Evolutionary conservation across 2,888 invertebrate species (phyloP), one percentile per base, ranked within the genome.

Genomic region (Drosophila maculinotata): DNA sequence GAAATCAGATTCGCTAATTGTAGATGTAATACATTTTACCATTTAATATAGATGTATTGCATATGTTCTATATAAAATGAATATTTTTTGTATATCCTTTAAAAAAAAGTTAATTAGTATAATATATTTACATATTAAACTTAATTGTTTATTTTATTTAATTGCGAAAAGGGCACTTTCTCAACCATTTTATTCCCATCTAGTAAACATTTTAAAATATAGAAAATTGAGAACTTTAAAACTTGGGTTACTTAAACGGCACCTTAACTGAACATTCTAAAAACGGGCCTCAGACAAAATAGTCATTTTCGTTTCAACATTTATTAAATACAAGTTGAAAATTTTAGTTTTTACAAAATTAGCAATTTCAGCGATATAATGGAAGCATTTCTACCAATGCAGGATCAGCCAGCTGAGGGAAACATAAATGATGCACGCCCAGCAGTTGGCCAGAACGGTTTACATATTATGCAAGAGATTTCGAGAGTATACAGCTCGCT

Each of bases 361-460:
- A 5, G 3, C 9, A 38, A 28, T 4, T n/a, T 20, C 1, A 20
- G 5, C 17, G 2, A 15, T 10, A 10, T 2, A 20, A 73, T 73
- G 74, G 68, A 73, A 12, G 8, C 54, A 14, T 45, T 45, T 47
- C n/a, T 59, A 6, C 53, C 26, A 15, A 3, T 44, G 1, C 15
- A 7, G 0, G 41, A 28, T 26, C 12, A 7, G 2, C 17, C 6
- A 10, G 8, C 7, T 5, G 38, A 38, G 3, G 14, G 12, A 1
- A 10, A 23, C 9, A 5, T 5, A 14, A 15, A 30, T 12, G 31
- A 12, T 3, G 9, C n/a, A 10, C 41, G 10, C 17, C 14, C 33
- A 14, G 14, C 1, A 28, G 15, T 6, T 25, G 10, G 10, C 12
- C 3, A 9, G 26, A 9, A 5, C 17, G 54, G 49, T 7, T 1